Conservation (phyloP, 2,888 invertebrate genomes). For the Nephrotoma flavescens region DNA sequence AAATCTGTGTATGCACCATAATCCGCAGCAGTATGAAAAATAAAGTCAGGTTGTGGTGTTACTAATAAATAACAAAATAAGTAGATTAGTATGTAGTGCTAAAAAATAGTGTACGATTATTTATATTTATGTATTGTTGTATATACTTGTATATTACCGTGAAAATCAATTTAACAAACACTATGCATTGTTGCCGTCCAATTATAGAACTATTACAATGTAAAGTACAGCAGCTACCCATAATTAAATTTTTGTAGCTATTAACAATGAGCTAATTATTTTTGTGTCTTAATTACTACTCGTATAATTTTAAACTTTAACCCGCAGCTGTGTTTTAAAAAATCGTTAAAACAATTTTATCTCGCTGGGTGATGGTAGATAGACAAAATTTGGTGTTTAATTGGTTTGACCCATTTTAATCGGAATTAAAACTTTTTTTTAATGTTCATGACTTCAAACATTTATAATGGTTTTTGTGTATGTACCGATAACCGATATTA, state of each 20-base stretch:
- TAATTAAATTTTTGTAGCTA: too few relatives aligned
- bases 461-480: background rate
- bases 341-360: background rate
- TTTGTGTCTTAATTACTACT: too few relatives aligned
- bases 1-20: background rate
- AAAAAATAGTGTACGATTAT: background rate
- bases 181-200: background rate
- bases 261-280: too few relatives aligned
- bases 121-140: background rate
- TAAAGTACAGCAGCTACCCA: background rate
- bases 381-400: background rate
- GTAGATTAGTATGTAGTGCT: background rate
- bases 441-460: background rate
- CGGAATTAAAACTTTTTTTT: background rate
- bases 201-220: background rate
- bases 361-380: background rate
- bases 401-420: background rate
- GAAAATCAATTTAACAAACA: background rate
- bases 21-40: background rate
- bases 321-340: background rate
- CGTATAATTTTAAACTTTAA: background rate
- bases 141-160: background rate
- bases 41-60: background rate
- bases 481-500: background rate
- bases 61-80: background rate